A percentile compares a stretch with the other conserved stretches of the same genome.
phyloP scores from a whole-genome alignment of 2,888 invertebrate species.

The Eristalis tenax region DNA sequence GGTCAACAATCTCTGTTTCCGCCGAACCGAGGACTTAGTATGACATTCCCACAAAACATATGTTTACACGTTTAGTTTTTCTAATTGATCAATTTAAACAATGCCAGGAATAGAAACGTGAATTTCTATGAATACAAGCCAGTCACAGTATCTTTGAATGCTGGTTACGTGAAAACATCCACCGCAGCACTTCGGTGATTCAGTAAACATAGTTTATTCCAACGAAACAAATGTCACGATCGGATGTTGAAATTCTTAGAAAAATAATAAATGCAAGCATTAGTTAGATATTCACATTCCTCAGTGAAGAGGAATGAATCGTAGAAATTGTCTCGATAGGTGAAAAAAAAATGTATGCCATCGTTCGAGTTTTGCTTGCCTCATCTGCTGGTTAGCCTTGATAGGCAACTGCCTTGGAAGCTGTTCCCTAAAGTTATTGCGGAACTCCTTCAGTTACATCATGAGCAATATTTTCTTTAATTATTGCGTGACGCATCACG shows the following conservation, averaged over 20 bases:
- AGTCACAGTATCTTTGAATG: neutral
- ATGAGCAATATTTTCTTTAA: neutral
- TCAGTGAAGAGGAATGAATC: neutral
- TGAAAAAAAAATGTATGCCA: no score
- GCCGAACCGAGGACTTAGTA: neutral
- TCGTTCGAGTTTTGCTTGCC: neutral
- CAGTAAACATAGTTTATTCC: neutral
- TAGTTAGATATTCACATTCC: neutral
- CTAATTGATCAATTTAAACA: neutral
- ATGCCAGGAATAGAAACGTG: neutral
- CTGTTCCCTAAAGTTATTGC: neutral
- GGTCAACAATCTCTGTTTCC: neutral
- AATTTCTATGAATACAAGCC: neutral
- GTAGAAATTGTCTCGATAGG: neutral
- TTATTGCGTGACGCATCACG: neutral
- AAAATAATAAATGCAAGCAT: neutral
- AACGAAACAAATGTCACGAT: neutral
- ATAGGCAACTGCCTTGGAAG: neutral
- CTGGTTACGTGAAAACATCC: neutral
- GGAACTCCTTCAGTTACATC: neutral
- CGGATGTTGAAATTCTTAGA: neutral
- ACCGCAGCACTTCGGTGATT: neutral
- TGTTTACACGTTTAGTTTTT: neutral
- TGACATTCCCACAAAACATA: neutral
- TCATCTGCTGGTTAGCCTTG: neutral